phyloP scores from a whole-genome alignment of 2,888 invertebrate species.

The Drosophila fulvimacula region DNA sequence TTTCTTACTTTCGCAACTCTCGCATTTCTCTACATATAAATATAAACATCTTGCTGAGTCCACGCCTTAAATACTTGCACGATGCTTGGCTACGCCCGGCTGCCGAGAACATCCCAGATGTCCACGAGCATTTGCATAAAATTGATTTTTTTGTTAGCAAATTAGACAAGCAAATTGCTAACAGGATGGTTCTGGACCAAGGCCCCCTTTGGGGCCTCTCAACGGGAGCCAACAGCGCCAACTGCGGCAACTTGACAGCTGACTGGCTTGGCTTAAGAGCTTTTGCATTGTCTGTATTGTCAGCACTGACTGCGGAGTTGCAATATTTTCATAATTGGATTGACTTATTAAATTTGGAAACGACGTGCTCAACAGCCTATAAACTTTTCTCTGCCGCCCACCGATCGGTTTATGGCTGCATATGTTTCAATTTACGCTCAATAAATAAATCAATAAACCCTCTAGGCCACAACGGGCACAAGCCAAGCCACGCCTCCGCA shows the following conservation, averaged over 20 bases:
- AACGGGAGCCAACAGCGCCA: slow-evolving; percentile 4
- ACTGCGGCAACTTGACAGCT: slow-evolving; percentile 29
- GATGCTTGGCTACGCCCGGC: background rate
- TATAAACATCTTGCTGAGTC: slow-evolving; percentile 2
- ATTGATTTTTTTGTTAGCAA: slow-evolving; percentile 34
- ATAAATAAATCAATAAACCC: slow-evolving; percentile 54
- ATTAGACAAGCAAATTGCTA: slow-evolving; percentile 27
- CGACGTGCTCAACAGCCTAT: slow-evolving; percentile 16
- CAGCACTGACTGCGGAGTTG: background rate
- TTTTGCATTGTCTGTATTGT: slow-evolving; percentile 3
- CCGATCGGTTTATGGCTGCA: slow-evolving; percentile 17
- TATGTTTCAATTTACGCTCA: slow-evolving; percentile 47
- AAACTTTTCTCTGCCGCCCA: slow-evolving; percentile 5
- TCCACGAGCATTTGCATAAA: slow-evolving; percentile 50
- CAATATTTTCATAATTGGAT: slow-evolving; percentile 44
- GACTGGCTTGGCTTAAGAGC: slow-evolving; percentile 19
- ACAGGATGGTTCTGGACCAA: slow-evolving; percentile 6
- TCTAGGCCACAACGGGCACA: slow-evolving; percentile 19
- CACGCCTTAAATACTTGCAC: slow-evolving; percentile 4
- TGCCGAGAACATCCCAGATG: slow-evolving; percentile 29
- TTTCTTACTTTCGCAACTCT: background rate
- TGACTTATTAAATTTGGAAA: slow-evolving; percentile 36
- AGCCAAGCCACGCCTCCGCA: slow-evolving; percentile 11
- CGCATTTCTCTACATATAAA: background rate
- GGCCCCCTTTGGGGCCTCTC: slow-evolving; percentile 1